Conservation (phyloP, 2,797 vertebrate species). For the Pampus argenteus region DNA sequence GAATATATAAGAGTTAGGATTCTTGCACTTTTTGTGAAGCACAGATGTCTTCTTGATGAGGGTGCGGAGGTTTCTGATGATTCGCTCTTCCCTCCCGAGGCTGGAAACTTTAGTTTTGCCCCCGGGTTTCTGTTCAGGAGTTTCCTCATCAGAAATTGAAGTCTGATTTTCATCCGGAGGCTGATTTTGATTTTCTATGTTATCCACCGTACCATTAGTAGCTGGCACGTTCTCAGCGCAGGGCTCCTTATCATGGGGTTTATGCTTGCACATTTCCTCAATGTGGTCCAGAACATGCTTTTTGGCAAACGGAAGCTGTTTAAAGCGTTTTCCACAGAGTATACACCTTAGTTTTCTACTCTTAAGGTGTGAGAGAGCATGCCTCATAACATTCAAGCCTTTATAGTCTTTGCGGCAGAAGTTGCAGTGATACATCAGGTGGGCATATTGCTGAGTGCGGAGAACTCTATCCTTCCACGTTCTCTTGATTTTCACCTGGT, state of each 20-base stretch:
- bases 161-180: slow-evolving; percentile 30
- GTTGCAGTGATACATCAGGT: slow-evolving; percentile 86
- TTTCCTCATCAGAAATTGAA: slow-evolving; percentile 6
- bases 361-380: slow-evolving; percentile 92
- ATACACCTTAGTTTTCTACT: slow-evolving; percentile 85
- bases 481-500: slow-evolving; percentile 61
- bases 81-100: slow-evolving; percentile 73
- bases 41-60: slow-evolving; percentile 72
- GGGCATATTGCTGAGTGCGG: slow-evolving; percentile 66
- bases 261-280: slow-evolving; percentile 85
- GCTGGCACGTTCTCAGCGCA: slow-evolving; percentile 14
- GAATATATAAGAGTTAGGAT: slow-evolving; percentile 11
- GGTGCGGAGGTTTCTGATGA: slow-evolving; percentile 76
- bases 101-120: slow-evolving; percentile 49
- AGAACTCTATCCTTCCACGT: slow-evolving; percentile 62
- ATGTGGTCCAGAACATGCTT: slow-evolving; percentile 94
- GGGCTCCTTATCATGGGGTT: slow-evolving; percentile 27
- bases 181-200: slow-evolving; percentile 8
- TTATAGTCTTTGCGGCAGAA: slow-evolving; percentile 92
- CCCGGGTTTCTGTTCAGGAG: slow-evolving; percentile 32
- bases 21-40: slow-evolving; percentile 67
- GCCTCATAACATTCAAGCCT: slow-evolving; percentile 92
- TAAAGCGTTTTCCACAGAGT: slow-evolving; percentile 90
- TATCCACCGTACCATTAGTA: slow-evolving; percentile 60
- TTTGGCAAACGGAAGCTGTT: slow-evolving; percentile 87